phyloP scores from a whole-genome alignment of 2,888 invertebrate genomes.

The Lordiphosa andalusiaca region DNA sequence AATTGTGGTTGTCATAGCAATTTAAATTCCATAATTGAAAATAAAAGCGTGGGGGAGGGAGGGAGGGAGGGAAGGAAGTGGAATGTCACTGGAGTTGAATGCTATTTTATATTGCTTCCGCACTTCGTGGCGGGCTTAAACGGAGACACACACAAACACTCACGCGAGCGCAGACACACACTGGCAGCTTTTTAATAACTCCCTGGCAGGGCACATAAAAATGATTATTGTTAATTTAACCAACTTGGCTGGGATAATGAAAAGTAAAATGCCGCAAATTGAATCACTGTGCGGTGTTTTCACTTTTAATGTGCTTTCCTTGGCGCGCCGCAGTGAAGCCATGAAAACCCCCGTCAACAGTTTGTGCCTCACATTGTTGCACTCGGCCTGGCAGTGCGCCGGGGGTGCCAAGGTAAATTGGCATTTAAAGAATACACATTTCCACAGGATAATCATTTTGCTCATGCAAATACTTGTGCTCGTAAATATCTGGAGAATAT shows the following conservation, averaged over 20 bases:
- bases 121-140: slow-evolving; percentile 48
- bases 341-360: slow-evolving; percentile 29
- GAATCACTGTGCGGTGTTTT: slow-evolving; percentile 45
- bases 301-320: slow-evolving; percentile 36
- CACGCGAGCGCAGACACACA: slow-evolving; percentile 8
- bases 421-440: slow-evolving; percentile 21
- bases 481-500: slow-evolving; percentile 16
- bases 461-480: slow-evolving; percentile 21
- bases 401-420: slow-evolving; percentile 34
- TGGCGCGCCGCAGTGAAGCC: slow-evolving; percentile 15
- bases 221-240: slow-evolving; percentile 56
- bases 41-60: neutral
- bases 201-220: slow-evolving; percentile 44
- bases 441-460: slow-evolving; percentile 23
- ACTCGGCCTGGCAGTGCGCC: slow-evolving; percentile 12
- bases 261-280: slow-evolving; percentile 55
- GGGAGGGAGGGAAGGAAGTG: neutral
- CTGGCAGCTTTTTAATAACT: slow-evolving; percentile 49
- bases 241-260: slow-evolving; percentile 33
- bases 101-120: slow-evolving; percentile 30
- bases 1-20: slow-evolving; percentile 33
- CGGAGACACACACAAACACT: slow-evolving; percentile 37
- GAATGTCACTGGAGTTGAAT: slow-evolving; percentile 2
- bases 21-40: slow-evolving; percentile 54
- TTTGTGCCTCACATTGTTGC: slow-evolving; percentile 34